Base-by-base conservation (phyloP, 2,113 vertebrate species). In the Lagopus muta region DNA sequence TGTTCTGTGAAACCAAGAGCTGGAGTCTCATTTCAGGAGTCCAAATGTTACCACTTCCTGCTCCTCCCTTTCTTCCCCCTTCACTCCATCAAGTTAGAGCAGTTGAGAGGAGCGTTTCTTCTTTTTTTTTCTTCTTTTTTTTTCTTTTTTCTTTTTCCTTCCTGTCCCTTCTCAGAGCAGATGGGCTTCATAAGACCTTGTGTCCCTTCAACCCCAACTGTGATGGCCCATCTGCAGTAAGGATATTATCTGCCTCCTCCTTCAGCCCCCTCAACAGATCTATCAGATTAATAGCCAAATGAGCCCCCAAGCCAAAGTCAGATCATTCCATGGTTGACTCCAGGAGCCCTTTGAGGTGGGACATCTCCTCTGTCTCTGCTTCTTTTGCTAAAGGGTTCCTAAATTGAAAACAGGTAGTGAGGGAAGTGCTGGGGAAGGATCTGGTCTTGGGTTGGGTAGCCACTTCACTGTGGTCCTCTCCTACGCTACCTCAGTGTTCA, bases 41-140 rank as follows among this genome's bases (percentile, higher is more conserved):
- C 85, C 57, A 91, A 74, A 71, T 88, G 18, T 92, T 86, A 91
- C 87, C 85, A 71, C 82, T 92, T 95, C 89, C 88, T 86, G 88
- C 76, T 90, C 87, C 85, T 92, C 76, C 85, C 42, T 90, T 76
- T 93, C 42, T 83, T 83, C 34, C 75, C 87, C 60, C 60, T 71
- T 58, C 30, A 60, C 58, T n/a, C 22, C 43, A 32, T n/a, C 3
- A 9, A 47, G 86, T 82, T 79, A 28, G 10, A 52, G 36, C 43
- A 45, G 66, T 76, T 65, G 13, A 89, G 67, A 73, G 19, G 4
- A 48, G 45, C 48, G 45, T 80, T 86, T 28, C 27, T 17, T 43
- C 16, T 55, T 22, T 16, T 25, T 24, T 47, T 27, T 5, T 8
- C 28, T 50, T 8, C 38, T 85, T 13, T 55, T 13, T 13, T 25